Conservation (phyloP, 2,888 invertebrate species). For the Drosophila quasianomalipes region DNA sequence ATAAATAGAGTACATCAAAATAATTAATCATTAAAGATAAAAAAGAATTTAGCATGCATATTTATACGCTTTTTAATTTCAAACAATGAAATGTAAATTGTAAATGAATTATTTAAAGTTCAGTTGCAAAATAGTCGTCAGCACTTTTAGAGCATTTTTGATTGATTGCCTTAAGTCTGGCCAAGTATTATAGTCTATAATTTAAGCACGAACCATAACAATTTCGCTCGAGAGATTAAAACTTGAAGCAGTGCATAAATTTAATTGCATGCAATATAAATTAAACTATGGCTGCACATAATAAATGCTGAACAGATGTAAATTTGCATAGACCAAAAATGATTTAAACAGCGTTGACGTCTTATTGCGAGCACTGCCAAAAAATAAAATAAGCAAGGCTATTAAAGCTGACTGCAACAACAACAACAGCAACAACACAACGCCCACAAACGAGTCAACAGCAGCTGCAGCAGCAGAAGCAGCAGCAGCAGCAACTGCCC, state of each 20-base stretch:
- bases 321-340: conserved; percentile 42
- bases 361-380: conserved; percentile 74
- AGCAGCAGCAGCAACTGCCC: conserved; percentile 40
- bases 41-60: not conserved
- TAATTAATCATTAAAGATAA: not conserved
- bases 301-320: conserved; percentile 30
- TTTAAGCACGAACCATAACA: not conserved
- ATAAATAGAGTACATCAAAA: not conserved
- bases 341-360: conserved; percentile 75
- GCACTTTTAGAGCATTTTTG: not conserved
- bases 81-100: not conserved
- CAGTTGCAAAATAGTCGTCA: not conserved
- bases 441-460: conserved; percentile 13
- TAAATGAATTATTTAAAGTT: not conserved
- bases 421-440: conserved; percentile 34
- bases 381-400: conserved; percentile 28
- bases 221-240: not conserved
- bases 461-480: conserved; percentile 38
- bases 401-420: conserved; percentile 29
- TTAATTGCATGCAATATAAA: conserved; percentile 4
- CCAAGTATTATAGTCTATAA: not conserved
- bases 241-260: conserved; percentile 8
- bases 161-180: not conserved
- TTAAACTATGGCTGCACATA: conserved; percentile 12
- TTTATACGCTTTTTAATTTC: not conserved